Percentiles rank a stretch among this genome's conserved stretches.
These are phyloP conservation scores for Gulo gulo DNA, from an alignment of 2,113 vertebrate genomes.

Conservation along the genomic window DNA sequence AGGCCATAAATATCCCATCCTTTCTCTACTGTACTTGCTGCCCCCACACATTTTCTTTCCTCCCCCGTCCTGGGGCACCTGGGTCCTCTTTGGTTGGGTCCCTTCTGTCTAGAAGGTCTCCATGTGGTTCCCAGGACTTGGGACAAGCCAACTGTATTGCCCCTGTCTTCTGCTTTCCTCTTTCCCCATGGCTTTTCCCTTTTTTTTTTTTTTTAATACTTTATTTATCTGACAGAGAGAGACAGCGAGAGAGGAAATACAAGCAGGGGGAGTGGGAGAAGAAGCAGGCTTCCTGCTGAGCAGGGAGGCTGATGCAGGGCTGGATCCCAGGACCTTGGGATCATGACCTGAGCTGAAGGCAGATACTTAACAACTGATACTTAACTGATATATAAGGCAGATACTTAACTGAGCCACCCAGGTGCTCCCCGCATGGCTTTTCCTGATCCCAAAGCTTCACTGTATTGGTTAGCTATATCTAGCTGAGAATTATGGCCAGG, in stretches of 20 bases:
- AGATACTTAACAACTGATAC: too few relatives aligned
- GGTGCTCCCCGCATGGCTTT: background rate
- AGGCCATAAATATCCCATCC: background rate
- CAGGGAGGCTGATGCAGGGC: too few relatives aligned
- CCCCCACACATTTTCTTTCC: fast-evolving
- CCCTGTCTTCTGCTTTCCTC: background rate
- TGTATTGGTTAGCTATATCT: background rate
- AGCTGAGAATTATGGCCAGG: background rate
- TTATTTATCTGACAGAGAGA: too few relatives aligned
- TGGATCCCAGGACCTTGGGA: too few relatives aligned
- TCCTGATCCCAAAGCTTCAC: background rate
- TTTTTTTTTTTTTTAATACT: too few relatives aligned
- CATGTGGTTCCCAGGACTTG: background rate
- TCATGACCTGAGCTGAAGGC: too few relatives aligned
- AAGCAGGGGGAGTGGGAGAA: too few relatives aligned
- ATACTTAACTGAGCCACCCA: too few relatives aligned
- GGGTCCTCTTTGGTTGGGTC: background rate
- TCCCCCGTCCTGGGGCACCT: background rate
- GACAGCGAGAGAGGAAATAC: too few relatives aligned
- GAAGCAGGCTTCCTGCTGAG: too few relatives aligned
- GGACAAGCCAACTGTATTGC: background rate
- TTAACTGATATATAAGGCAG: too few relatives aligned
- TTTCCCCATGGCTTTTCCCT: background rate
- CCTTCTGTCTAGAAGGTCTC: background rate
- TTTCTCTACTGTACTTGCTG: background rate